Percentiles rank a stretch among this genome's conserved stretches.
phyloP scores from a whole-genome alignment of 2,113 vertebrate species.

The Ovis aries region DNA sequence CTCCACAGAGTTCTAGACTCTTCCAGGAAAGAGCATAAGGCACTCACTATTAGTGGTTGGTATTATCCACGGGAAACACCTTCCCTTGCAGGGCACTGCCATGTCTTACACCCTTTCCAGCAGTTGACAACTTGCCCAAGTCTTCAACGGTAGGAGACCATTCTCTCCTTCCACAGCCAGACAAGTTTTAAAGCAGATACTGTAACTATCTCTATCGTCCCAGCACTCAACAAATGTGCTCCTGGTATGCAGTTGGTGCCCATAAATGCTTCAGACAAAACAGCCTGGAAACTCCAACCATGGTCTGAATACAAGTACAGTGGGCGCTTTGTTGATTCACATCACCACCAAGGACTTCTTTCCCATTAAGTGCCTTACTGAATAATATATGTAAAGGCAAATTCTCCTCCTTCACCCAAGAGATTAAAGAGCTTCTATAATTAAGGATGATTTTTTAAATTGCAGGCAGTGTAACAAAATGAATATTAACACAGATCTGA shows the following conservation, averaged over 20 bases:
- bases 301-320: neutral
- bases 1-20: neutral
- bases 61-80: neutral
- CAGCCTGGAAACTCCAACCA: neutral
- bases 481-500: conserved; percentile 62
- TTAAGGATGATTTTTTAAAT: conserved; percentile 69
- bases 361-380: neutral
- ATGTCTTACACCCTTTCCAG: neutral
- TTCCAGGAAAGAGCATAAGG: neutral
- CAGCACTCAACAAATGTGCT: neutral
- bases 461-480: conserved; percentile 59
- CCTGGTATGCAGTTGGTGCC: neutral
- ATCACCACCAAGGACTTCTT: neutral
- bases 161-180: neutral
- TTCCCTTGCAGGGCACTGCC: neutral
- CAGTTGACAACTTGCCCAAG: neutral
- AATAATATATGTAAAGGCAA: conserved; percentile 56
- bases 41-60: neutral
- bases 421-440: conserved; percentile 48
- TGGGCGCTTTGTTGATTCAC: neutral
- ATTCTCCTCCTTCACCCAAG: conserved; percentile 34
- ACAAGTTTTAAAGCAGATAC: neutral
- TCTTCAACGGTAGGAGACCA: neutral
- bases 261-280: neutral
- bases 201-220: neutral